phyloP scores from a whole-genome alignment of 2,888 invertebrate genomes.

The Tenodera sinensis region DNA sequence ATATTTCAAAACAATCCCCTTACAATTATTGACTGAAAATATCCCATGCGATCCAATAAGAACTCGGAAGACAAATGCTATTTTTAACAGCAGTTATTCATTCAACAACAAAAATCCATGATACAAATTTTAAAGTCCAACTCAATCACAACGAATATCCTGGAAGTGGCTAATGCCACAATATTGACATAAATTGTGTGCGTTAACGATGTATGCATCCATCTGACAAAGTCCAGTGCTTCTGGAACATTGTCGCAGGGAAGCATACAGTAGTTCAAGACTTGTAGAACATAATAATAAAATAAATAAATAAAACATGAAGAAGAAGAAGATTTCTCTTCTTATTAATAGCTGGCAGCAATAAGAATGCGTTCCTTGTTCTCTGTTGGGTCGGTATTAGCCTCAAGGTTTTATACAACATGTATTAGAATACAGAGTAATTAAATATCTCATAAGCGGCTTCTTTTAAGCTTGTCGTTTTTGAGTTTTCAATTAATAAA shows the following conservation, averaged over 20 bases:
- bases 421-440: neutral
- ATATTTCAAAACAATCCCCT: too few species aligned
- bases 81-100: too few species aligned
- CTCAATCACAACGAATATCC: too few species aligned
- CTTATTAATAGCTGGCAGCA: neutral
- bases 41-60: too few species aligned
- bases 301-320: neutral
- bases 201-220: too few species aligned
- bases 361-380: neutral
- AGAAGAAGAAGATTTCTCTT: neutral
- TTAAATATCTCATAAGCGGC: neutral
- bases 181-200: too few species aligned
- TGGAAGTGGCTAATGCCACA: too few species aligned
- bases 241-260: too few species aligned
- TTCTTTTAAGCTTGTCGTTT: neutral
- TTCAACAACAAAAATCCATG: too few species aligned
- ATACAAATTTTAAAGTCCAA: too few species aligned
- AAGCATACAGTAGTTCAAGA: neutral
- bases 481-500: neutral
- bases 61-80: too few species aligned
- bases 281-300: neutral
- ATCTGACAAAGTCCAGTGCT: neutral
- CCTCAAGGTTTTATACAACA: neutral
- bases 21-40: too few species aligned
- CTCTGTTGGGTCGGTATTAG: neutral